A percentile compares a stretch with the other conserved stretches of the same genome.
Evolutionary conservation across 2,113 vertebrate genomes (phyloP).

Genomic region (Anser cygnoides): DNA sequence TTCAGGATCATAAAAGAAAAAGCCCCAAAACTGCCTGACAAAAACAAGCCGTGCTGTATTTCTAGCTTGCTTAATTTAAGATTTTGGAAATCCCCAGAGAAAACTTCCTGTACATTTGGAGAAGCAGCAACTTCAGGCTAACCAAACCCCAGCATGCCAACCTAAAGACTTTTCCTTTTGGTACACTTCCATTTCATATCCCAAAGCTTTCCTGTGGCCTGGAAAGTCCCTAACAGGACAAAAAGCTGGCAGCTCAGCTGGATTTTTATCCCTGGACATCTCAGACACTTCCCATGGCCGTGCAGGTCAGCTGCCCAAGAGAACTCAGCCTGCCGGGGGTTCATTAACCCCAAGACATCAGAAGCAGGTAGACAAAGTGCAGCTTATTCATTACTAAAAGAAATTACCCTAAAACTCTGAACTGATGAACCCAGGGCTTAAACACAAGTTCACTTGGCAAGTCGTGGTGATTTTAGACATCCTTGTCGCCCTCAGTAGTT

Average conservation of each 20-base stretch:
- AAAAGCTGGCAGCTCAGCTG: not conserved
- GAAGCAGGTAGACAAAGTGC: not conserved
- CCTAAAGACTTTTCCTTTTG: not conserved
- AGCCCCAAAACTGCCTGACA: not conserved
- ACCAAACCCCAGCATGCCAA: not conserved
- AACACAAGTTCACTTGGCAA: not conserved
- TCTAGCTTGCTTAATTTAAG: not conserved
- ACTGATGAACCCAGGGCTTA: not conserved
- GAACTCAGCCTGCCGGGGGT: not conserved
- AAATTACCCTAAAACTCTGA: not conserved
- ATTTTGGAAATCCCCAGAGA: conserved; percentile 18
- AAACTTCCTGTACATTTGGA: not conserved
- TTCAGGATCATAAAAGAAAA: not conserved
- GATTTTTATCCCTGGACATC: not conserved
- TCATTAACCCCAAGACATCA: fast-evolving
- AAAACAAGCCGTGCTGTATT: not conserved
- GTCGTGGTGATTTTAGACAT: not conserved
- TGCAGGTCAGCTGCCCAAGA: not conserved
- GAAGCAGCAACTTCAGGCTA: not conserved
- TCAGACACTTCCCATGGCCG: not conserved
- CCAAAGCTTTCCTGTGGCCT: not conserved
- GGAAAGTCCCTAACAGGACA: not conserved
- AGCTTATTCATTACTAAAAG: not conserved
- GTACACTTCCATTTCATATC: not conserved
- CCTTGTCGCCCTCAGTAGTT: not conserved